Base-by-base conservation (phyloP, 2,888 invertebrate species). In the Hypomecis atomaria region DNA sequence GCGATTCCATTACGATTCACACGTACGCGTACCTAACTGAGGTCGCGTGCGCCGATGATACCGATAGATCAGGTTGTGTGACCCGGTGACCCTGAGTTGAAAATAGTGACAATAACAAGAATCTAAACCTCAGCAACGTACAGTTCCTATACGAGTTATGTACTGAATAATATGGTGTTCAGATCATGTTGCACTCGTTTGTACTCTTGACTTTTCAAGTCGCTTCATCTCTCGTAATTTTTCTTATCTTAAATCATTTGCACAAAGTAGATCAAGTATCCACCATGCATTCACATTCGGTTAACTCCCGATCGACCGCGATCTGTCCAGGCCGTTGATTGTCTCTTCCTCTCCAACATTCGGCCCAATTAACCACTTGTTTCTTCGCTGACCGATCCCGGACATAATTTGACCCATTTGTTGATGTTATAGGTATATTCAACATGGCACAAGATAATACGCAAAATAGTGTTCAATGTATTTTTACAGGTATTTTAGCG, bases 1-100 rank as follows among this genome's bases (percentile, higher is more conserved):
- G 40, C 40, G 9, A 40, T 40, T 40, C 40, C 0, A 40, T 40
- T 40, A 40, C 74, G 73, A 74, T 63, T 65, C 72, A 71, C 78
- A 80, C 81, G 80, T 81, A 23, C 3, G 79, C 81, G 80, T 81
- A n/a, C n/a, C n/a, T n/a, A 83, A 77, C 74, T 77, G 40, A 4
- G 7, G 6, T 40, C 40, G 40, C 40, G 40, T 40, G 40, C 40
- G 40, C 40, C 5, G 40, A 40, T 40, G 5, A 8, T 9, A 9
- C 10, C 40, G 9, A 40, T 40, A 40, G 40, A 40, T 40, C 40
- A 40, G 5, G 1, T 23, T 23, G 7, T 40, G 40, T 40, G 10
- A 40, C 40, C 40, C 40, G 5, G 40, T 40, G 10, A 40, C 40
- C 40, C 40, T 10, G 9, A 38, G 10, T 48, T 7, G 23, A 8